phyloP scores from a whole-genome alignment of 2,113 vertebrate genomes.

The Gavia stellata region DNA sequence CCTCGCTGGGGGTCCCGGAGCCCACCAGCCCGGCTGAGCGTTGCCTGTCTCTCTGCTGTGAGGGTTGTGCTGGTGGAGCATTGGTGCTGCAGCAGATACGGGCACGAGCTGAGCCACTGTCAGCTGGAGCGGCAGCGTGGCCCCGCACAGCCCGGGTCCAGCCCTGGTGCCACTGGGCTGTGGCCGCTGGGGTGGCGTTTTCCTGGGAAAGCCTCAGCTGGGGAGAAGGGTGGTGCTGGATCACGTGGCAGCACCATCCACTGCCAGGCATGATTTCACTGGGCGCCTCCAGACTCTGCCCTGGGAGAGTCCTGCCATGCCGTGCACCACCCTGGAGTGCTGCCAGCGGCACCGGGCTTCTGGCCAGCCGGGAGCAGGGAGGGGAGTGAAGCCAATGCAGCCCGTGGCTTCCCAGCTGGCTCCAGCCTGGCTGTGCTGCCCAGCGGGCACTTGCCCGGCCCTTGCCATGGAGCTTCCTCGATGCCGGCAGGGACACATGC shows the following conservation, averaged over 20 bases:
- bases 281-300: constrained; percentile 38
- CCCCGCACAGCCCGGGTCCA: not conserved
- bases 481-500: fast-evolving
- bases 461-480: fast-evolving
- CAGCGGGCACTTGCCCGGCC: fast-evolving
- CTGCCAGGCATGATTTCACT: not conserved
- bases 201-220: not conserved
- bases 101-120: not conserved
- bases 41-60: not conserved
- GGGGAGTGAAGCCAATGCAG: not conserved
- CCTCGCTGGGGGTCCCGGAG: not conserved
- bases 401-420: not conserved
- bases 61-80: not conserved
- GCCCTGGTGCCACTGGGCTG: not conserved
- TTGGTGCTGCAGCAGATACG: not conserved
- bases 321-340: not conserved
- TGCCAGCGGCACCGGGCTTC: not conserved
- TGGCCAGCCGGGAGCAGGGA: not conserved
- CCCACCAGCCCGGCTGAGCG: not conserved
- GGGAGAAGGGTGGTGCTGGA: constrained; percentile 2
- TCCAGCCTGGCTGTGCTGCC: not conserved
- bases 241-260: not conserved
- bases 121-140: not conserved
- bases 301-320: constrained; percentile 34
- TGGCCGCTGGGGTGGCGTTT: not conserved